Evolutionary conservation across 2,113 vertebrate genomes (phyloP).

Genomic region (Neogobius melanostomus): DNA sequence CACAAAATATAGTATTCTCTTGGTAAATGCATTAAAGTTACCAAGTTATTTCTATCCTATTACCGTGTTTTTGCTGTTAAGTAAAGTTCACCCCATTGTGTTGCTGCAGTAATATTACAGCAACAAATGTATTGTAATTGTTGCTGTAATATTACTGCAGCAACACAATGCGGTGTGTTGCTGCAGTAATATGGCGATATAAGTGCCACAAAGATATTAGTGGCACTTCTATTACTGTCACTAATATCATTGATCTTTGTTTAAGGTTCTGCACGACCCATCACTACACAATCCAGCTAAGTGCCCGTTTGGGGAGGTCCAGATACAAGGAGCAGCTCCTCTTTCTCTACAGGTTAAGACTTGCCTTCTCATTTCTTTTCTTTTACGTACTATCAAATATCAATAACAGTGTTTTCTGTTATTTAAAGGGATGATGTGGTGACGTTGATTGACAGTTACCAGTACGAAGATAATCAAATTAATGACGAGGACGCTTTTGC

Average conservation of each 20-base stretch:
- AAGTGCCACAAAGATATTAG: not conserved
- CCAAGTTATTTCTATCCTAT: too few species aligned
- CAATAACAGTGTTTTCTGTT: not conserved
- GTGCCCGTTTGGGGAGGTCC: constrained; percentile 59
- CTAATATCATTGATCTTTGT: not conserved
- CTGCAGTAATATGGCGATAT: too few species aligned
- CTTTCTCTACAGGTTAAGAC: constrained; percentile 69
- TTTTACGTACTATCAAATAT: not conserved
- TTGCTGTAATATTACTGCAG: too few species aligned
- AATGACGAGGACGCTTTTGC: constrained; percentile 62
- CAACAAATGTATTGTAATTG: too few species aligned
- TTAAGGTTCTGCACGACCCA: constrained; percentile 50
- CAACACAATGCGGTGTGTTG: too few species aligned
- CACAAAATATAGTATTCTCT: too few species aligned
- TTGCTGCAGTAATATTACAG: too few species aligned
- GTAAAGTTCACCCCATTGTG: too few species aligned
- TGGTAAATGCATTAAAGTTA: too few species aligned
- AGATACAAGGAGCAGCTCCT: constrained; percentile 75
- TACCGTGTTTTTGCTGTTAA: too few species aligned
- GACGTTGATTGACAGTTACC: constrained; percentile 49
- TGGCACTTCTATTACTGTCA: not conserved
- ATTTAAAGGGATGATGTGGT: constrained; percentile 53
- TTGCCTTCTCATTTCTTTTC: not conserved
- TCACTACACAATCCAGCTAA: constrained; percentile 61
- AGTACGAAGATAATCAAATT: constrained; percentile 67